phyloP scores from a whole-genome alignment of 2,888 invertebrate genomes.

The Cataglyphis altisquamis region DNA sequence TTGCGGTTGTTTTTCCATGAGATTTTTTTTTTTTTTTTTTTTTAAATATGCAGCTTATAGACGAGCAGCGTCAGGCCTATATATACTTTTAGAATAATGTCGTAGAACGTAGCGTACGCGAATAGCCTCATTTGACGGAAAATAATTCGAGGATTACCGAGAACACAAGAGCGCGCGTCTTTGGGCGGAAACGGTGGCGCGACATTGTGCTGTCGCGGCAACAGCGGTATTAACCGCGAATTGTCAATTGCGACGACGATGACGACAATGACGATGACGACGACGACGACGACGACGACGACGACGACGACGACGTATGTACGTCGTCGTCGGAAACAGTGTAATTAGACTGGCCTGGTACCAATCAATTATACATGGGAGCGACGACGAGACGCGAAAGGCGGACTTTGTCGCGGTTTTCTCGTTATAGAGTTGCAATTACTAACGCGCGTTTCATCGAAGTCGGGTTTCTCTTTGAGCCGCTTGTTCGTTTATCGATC shows the following conservation, averaged over 20 bases:
- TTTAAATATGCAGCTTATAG: not conserved
- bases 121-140: constrained; percentile 38
- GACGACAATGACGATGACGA: constrained; percentile 4
- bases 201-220: constrained; percentile 28
- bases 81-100: constrained; percentile 29
- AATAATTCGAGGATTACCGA: constrained; percentile 22
- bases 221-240: constrained; percentile 27
- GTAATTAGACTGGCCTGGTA: constrained; percentile 47
- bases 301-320: not conserved
- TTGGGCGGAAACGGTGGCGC: not conserved
- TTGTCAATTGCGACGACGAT: constrained; percentile 29
- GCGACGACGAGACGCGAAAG: constrained; percentile 23
- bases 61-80: not conserved
- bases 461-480: constrained; percentile 23
- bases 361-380: constrained; percentile 47
- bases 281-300: constrained; percentile 13
- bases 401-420: constrained; percentile 37
- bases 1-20: not conserved
- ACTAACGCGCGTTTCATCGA: constrained; percentile 13
- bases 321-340: not conserved
- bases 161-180: not conserved
- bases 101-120: not conserved
- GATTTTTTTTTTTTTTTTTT: not conserved
- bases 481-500: constrained; percentile 40
- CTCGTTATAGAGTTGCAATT: constrained; percentile 38